These are phyloP conservation scores for Xenopus tropicalis DNA, from an alignment of 2,113 vertebrate genomes.

Conservation along the genomic window DNA sequence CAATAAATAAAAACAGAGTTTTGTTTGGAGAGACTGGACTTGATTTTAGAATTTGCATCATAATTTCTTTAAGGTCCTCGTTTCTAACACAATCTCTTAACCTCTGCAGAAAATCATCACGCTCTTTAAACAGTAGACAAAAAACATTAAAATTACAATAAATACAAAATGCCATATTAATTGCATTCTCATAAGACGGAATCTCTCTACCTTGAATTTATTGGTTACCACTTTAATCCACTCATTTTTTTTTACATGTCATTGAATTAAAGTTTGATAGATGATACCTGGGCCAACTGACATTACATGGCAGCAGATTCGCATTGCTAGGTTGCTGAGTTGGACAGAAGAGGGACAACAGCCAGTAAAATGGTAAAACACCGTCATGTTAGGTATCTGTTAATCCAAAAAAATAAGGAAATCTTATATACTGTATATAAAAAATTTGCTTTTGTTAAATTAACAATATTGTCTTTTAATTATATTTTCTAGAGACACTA, in stretches of 20 bases:
- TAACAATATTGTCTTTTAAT: no score
- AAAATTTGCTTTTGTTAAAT: neutral
- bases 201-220: no score
- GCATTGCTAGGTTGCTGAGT: conserved; percentile 30
- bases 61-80: conserved; percentile 21
- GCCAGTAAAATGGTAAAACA: conserved; percentile 40
- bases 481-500: no score
- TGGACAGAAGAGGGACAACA: conserved; percentile 34
- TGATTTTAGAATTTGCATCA: neutral
- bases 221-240: no score
- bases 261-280: neutral
- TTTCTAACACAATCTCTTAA: conserved; percentile 22
- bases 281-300: conserved; percentile 21
- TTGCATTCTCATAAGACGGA: no score
- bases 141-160: no score
- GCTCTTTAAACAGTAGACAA: conserved; percentile 1
- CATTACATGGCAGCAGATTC: conserved; percentile 22
- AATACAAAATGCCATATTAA: no score
- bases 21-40: neutral
- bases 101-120: neutral
- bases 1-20: conserved; percentile 23
- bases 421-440: neutral
- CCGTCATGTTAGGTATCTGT: conserved; percentile 5
- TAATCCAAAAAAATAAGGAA: neutral
- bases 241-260: no score